A percentile compares a stretch with the other conserved stretches of the same genome.
Evolutionary conservation across 2,797 vertebrate genomes (phyloP).

Genomic region (Echiichthys vipera): DNA sequence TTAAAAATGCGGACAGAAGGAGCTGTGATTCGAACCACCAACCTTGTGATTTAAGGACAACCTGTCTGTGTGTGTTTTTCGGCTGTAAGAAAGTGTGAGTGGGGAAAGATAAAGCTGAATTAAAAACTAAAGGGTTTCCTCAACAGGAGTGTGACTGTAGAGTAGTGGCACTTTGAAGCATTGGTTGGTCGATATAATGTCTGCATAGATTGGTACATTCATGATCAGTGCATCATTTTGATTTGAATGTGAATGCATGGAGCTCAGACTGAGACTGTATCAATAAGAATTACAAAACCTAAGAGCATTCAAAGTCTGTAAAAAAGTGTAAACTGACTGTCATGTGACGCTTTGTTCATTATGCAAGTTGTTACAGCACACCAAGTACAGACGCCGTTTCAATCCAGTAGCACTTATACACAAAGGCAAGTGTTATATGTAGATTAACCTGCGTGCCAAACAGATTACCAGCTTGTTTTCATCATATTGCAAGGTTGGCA

Average conservation of each 20-base stretch:
- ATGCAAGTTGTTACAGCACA: constrained; percentile 27
- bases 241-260: not conserved
- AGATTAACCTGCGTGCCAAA: constrained; percentile 40
- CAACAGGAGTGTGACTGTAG: not conserved
- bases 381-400: constrained; percentile 6
- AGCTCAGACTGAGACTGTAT: not conserved
- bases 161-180: not conserved
- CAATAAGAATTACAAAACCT: not conserved
- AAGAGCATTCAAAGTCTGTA: constrained; percentile 4
- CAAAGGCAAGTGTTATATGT: constrained; percentile 52
- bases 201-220: not conserved
- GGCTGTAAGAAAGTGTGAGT: not conserved
- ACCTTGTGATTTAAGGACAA: too few relatives aligned
- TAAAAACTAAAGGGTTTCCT: constrained; percentile 1
- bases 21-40: too few relatives aligned
- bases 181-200: not conserved
- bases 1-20: too few relatives aligned
- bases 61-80: constrained; percentile 2
- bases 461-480: constrained; percentile 50
- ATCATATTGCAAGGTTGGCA: constrained; percentile 4
- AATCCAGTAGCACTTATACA: constrained; percentile 31
- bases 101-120: not conserved
- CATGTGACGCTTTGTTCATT: constrained; percentile 43
- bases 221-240: not conserved
- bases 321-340: constrained; percentile 15